Evolutionary conservation across 1,140 invertebrate species (phyloP).

Genomic region (Macrotrachela quadricornifera): DNA sequence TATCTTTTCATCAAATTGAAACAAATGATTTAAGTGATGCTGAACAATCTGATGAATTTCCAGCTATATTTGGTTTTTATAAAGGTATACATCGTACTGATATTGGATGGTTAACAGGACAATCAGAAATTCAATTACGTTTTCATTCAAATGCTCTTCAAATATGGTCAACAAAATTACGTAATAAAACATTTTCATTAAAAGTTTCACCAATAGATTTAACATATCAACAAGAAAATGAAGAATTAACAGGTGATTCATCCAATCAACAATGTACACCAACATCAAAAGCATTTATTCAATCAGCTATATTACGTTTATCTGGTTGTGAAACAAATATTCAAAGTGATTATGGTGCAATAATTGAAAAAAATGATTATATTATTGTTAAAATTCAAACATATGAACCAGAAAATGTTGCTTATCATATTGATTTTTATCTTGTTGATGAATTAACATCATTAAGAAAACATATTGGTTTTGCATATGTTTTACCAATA

Average conservation of each 20-base stretch:
- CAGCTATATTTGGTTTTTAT: too few species aligned
- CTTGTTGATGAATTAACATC: neutral
- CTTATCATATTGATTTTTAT: slow-evolving; percentile 38
- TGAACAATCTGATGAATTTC: too few species aligned
- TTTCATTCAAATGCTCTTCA: neutral
- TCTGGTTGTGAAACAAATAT: neutral
- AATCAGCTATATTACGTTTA: too few species aligned
- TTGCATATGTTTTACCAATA: too few species aligned
- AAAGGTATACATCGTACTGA: too few species aligned
- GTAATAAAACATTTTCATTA: neutral
- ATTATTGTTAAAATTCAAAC: slow-evolving; percentile 58
- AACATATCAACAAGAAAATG: neutral
- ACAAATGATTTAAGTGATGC: too few species aligned
- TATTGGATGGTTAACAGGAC: neutral
- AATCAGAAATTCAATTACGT: neutral
- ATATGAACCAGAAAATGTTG: slow-evolving; percentile 37
- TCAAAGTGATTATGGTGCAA: slow-evolving; percentile 61
- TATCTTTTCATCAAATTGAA: too few species aligned
- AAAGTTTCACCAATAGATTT: neutral
- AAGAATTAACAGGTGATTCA: too few species aligned
- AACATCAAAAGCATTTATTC: neutral
- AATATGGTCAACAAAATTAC: neutral
- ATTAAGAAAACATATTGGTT: too few species aligned
- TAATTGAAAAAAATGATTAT: slow-evolving; percentile 47
- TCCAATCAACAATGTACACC: too few species aligned